Conservation (phyloP, 2,797 vertebrate species). For the Glyptemys insculpta region DNA sequence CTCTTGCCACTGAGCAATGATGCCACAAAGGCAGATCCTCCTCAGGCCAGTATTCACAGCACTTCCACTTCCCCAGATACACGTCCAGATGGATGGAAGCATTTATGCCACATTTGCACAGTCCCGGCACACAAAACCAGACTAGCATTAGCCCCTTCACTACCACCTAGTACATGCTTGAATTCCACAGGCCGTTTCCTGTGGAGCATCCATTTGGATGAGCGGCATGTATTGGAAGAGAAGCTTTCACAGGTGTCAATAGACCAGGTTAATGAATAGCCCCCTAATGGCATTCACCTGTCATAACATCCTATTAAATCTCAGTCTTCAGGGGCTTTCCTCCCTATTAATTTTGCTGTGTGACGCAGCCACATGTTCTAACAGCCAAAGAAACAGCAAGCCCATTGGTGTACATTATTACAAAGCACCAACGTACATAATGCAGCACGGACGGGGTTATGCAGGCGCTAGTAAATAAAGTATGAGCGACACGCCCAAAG, state of each 20-base stretch:
- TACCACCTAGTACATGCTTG: background rate
- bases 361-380: background rate
- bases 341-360: background rate
- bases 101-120: background rate
- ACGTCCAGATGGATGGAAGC: background rate
- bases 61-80: too few species aligned
- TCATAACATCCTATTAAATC: background rate
- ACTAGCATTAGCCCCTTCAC: background rate
- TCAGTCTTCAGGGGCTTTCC: background rate
- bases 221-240: background rate
- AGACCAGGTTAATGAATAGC: background rate
- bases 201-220: background rate
- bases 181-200: background rate
- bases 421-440: background rate
- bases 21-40: background rate
- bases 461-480: background rate
- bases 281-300: background rate
- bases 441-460: background rate
- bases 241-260: background rate
- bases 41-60: background rate
- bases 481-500: background rate
- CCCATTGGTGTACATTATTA: background rate
- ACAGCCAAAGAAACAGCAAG: background rate
- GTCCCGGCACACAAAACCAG: background rate
- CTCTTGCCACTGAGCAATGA: background rate